Base-by-base conservation (phyloP, 2,888 invertebrate genomes). In the Chironomus tentans region DNA sequence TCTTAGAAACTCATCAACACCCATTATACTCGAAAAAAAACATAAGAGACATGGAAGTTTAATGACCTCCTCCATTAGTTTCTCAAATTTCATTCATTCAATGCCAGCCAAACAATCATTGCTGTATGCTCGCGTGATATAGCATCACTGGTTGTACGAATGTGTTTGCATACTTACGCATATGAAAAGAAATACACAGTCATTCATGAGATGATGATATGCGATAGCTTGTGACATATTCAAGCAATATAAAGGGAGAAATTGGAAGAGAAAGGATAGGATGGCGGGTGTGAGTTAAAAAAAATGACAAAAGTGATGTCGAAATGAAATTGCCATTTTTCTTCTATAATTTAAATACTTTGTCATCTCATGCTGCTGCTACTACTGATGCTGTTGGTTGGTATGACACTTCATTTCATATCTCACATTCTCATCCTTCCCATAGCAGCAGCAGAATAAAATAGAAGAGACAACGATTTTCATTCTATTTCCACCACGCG, bases 341-440 rank as follows among this genome's bases (percentile, higher is more conserved):
- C 74, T 68, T 74, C 62, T 68, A 68, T 68, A 68, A 68, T 74
- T 74, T 68, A 68, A 74, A 74, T 74, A 74, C 74, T 74, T 74
- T 74, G 65, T 74, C 74, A 74, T 74, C 74, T 22, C 61, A 21
- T 47, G 47, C 47, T 65, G 65, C 21, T 65, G 65, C 21, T 65
- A 12, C 21, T 24, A 21, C 65, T 18, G 56, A 56, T n/a, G 18
- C 15, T 56, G n/a, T n/a, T 56, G 12, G 12, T n/a, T 12, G 13
- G 50, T 18, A 61, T 28, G 74, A 74, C 68, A 74, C 47, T 74
- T 68, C 62, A 74, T 74, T 74, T 68, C 74, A 48, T 74, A 74
- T 74, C 74, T 74, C 38, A 24, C 21, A 24, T 24, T 65, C 13
- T 65, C 65, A 65, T 65, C 65, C 13, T 22, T 15, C 15, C 12